Evolutionary conservation across 2,113 vertebrate genomes (phyloP).

Genomic region (Proteles cristata): DNA sequence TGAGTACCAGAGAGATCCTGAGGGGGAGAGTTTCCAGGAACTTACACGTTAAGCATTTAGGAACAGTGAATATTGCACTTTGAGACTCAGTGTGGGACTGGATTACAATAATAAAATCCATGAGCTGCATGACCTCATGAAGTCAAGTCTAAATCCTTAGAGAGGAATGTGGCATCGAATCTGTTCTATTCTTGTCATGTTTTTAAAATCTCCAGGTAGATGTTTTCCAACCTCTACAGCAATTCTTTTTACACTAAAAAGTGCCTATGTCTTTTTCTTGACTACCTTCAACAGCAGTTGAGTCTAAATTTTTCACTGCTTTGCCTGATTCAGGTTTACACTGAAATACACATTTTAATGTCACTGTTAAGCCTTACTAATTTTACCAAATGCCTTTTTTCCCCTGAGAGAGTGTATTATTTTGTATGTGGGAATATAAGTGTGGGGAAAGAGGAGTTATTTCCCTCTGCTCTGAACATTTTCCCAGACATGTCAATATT

Average conservation of each 20-base stretch:
- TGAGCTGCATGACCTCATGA: neutral
- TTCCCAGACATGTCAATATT: constrained; percentile 69
- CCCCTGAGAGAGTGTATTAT: neutral
- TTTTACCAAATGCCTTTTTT: neutral
- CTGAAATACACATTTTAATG: constrained; percentile 40
- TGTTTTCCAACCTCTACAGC: neutral
- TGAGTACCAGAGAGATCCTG: neutral
- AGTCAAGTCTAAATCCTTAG: neutral
- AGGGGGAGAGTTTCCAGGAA: neutral
- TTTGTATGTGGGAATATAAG: constrained; percentile 37
- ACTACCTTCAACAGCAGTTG: neutral
- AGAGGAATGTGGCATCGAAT: neutral
- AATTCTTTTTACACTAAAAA: neutral
- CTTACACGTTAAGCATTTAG: neutral
- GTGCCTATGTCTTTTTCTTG: neutral
- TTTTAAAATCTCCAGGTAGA: constrained; percentile 33
- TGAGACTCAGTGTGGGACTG: neutral
- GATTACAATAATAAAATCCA: neutral
- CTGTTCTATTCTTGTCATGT: neutral
- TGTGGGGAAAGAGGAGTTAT: constrained; percentile 22
- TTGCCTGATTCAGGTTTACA: neutral
- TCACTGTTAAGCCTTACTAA: neutral
- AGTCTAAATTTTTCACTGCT: neutral
- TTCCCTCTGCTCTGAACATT: constrained; percentile 62
- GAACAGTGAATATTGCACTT: neutral